These are phyloP conservation scores for Bos taurus DNA, from an alignment of 2,113 vertebrate genomes.

Conservation along the genomic window DNA sequence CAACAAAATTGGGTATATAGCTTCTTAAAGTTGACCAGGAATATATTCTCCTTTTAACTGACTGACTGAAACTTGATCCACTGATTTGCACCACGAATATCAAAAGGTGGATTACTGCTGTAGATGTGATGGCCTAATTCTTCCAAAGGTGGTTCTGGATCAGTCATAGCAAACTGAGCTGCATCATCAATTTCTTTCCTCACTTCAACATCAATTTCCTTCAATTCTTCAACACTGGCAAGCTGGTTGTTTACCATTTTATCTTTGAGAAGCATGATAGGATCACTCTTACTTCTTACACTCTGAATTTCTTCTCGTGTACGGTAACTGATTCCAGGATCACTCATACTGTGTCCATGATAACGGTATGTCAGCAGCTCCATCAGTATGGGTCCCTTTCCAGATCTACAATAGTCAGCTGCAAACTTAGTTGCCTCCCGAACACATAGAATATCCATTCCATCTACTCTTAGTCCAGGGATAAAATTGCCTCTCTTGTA, in stretches of 20 bases:
- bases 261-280: slow-evolving; percentile 92
- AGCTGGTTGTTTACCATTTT: slow-evolving; percentile 91
- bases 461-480: slow-evolving; percentile 91
- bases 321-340: slow-evolving; percentile 94
- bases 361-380: slow-evolving; percentile 94
- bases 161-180: slow-evolving; percentile 90
- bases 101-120: slow-evolving; percentile 80
- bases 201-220: slow-evolving; percentile 93
- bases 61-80: slow-evolving; percentile 92
- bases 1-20: background rate
- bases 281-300: slow-evolving; percentile 94
- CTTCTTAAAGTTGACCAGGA: background rate
- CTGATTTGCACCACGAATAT: slow-evolving; percentile 90
- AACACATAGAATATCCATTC: slow-evolving; percentile 94
- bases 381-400: slow-evolving; percentile 92
- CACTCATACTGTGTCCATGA: slow-evolving; percentile 96
- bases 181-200: slow-evolving; percentile 93
- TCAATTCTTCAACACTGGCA: slow-evolving; percentile 89
- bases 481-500: slow-evolving; percentile 89
- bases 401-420: slow-evolving; percentile 85
- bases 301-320: slow-evolving; percentile 94
- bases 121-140: slow-evolving; percentile 90
- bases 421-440: slow-evolving; percentile 90
- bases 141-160: slow-evolving; percentile 90
- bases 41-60: slow-evolving; percentile 78